Conservation (phyloP, 2,113 vertebrate species). For the Donacobius atricapilla region DNA sequence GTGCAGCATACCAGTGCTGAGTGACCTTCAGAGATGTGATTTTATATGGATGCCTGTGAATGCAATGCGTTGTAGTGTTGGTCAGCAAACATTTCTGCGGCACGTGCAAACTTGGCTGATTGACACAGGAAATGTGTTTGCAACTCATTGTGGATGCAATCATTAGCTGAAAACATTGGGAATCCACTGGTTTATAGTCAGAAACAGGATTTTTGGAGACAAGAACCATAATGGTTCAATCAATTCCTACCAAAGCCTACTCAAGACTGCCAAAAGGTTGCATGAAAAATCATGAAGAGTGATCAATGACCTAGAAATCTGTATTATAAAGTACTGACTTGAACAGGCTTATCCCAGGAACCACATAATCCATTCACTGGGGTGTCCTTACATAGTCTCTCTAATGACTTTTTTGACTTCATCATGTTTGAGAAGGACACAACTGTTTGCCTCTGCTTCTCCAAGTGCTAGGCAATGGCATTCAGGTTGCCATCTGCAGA, state of each 20-base stretch:
- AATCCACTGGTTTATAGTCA: neutral
- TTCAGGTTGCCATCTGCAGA: neutral
- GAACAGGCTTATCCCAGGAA: neutral
- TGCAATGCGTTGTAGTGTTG: neutral
- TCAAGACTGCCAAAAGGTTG: neutral
- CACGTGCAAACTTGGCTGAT: neutral
- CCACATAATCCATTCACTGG: neutral
- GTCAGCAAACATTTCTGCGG: neutral
- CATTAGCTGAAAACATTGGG: rapidly evolving
- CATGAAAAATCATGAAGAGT: neutral
- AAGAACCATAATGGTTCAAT: neutral
- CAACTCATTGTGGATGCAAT: neutral
- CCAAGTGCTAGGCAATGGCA: neutral
- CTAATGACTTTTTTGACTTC: neutral
- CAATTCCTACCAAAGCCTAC: neutral
- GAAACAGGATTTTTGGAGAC: neutral
- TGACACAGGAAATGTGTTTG: neutral
- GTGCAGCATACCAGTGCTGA: neutral
- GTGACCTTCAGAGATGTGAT: neutral
- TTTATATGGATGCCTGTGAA: neutral
- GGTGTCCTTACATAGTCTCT: neutral
- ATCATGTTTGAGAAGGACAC: neutral
- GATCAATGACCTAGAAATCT: neutral
- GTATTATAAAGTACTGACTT: neutral
- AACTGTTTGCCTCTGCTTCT: neutral